Percentiles rank a stretch among this genome's conserved stretches.
These are phyloP conservation scores for Lingula anatina DNA, from an alignment of 2,888 invertebrate genomes.

Conservation along the genomic window DNA sequence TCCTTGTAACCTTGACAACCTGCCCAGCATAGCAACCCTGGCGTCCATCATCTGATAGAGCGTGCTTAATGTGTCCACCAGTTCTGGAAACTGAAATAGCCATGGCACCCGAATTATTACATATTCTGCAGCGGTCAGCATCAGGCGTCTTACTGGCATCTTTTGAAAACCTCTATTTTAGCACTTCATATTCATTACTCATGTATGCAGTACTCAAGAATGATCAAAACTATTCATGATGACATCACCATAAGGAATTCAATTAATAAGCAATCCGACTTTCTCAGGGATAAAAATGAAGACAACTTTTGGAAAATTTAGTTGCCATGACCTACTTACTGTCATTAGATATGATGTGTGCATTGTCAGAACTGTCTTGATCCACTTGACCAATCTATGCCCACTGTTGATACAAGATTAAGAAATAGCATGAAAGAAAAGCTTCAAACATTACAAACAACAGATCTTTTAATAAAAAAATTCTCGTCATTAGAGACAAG, in stretches of 20 bases:
- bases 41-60: conserved; percentile 60
- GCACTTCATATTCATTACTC: too few relatives aligned
- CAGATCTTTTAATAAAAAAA: too few relatives aligned
- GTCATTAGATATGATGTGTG: conserved; percentile 64
- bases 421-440: not conserved
- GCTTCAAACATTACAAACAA: not conserved
- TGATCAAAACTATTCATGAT: too few relatives aligned
- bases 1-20: conserved; percentile 60
- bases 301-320: conserved; percentile 58
- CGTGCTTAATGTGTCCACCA: conserved; percentile 58
- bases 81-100: conserved; percentile 56
- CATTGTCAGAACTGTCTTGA: conserved; percentile 58
- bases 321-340: conserved; percentile 26
- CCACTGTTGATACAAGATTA: conserved; percentile 9
- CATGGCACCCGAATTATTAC: too few relatives aligned
- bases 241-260: too few relatives aligned
- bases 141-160: too few relatives aligned
- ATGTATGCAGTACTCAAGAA: too few relatives aligned
- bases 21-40: conserved; percentile 56
- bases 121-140: too few relatives aligned
- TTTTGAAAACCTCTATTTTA: too few relatives aligned
- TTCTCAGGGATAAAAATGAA: conserved; percentile 59
- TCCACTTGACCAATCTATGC: conserved; percentile 54
- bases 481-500: too few relatives aligned
- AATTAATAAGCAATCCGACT: too few relatives aligned